Percentiles rank a stretch among this genome's conserved stretches.
Evolutionary conservation across 1,140 invertebrate genomes (phyloP).

Genomic region (Harpegnathos saltator): DNA sequence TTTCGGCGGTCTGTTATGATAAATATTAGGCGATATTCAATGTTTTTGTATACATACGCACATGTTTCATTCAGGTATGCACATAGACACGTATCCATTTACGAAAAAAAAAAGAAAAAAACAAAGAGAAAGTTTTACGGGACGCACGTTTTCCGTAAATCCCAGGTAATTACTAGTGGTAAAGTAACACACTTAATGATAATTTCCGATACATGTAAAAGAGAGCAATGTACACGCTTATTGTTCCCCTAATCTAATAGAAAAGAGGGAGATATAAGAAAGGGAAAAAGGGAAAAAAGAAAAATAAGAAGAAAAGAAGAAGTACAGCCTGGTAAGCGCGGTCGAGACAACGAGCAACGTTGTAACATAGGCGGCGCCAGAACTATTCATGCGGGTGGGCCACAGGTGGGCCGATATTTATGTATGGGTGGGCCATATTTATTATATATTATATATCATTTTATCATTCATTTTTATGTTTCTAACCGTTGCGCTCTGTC

Average conservation of each 20-base stretch:
- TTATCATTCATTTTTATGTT: too few species aligned
- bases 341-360: background rate
- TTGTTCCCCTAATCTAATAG: background rate
- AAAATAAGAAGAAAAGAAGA: slow-evolving; percentile 2
- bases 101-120: background rate
- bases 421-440: too few species aligned
- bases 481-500: too few species aligned
- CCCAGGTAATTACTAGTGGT: slow-evolving; percentile 54
- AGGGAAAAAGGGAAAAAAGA: too few species aligned
- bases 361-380: too few species aligned
- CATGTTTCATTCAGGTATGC: too few species aligned
- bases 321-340: background rate
- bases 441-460: too few species aligned
- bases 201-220: slow-evolving; percentile 38
- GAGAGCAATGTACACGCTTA: slow-evolving; percentile 1
- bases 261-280: background rate
- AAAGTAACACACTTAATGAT: slow-evolving; percentile 45
- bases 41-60: slow-evolving; percentile 9
- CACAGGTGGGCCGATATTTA: too few species aligned
- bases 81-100: too few species aligned
- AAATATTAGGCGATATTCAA: background rate
- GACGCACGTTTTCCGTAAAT: slow-evolving; percentile 37
- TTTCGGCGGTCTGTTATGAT: background rate
- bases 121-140: background rate
- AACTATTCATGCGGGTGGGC: too few species aligned